These are phyloP conservation scores for Adela reaumurella DNA, from an alignment of 2,888 invertebrate genomes.

Conservation along the genomic window DNA sequence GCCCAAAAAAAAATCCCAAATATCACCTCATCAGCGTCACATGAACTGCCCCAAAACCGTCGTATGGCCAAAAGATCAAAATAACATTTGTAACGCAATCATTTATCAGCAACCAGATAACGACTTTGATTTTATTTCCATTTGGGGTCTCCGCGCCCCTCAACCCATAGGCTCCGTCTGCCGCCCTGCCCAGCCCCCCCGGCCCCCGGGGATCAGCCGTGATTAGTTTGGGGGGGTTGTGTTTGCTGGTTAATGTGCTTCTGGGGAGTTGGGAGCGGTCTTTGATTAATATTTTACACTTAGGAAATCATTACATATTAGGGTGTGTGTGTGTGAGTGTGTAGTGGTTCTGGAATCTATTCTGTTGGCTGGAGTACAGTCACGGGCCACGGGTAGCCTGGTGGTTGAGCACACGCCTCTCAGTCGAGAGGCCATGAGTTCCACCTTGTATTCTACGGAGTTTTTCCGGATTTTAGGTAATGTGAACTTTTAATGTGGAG, in stretches of 20 bases:
- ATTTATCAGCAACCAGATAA: conserved; percentile 33
- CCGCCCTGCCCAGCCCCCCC: conserved; percentile 9
- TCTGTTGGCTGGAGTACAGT: no score
- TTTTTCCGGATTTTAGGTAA: no score
- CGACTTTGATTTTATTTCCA: conserved; percentile 37
- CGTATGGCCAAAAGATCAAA: conserved; percentile 47
- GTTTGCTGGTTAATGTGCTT: conserved; percentile 36
- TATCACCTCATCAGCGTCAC: no score
- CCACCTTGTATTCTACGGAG: no score
- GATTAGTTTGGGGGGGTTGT: conserved; percentile 16
- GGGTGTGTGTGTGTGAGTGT: no score
- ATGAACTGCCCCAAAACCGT: no score
- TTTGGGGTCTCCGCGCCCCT: conserved; percentile 35
- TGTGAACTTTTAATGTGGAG: no score
- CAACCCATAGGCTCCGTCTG: conserved; percentile 17
- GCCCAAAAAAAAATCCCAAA: no score
- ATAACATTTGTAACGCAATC: conserved; percentile 51
- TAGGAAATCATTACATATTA: conserved; percentile 9
- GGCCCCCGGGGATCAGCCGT: conserved; percentile 8
- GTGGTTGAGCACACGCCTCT: no score
- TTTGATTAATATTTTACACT: conserved; percentile 50
- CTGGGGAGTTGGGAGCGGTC: conserved; percentile 34
- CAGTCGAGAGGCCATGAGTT: no score
- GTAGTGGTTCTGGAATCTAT: no score
- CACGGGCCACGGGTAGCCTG: no score